Evolutionary conservation across 1,140 invertebrate species (phyloP), one percentile per base, ranked within the genome.

Genomic region (Hypsibius dujardini): DNA sequence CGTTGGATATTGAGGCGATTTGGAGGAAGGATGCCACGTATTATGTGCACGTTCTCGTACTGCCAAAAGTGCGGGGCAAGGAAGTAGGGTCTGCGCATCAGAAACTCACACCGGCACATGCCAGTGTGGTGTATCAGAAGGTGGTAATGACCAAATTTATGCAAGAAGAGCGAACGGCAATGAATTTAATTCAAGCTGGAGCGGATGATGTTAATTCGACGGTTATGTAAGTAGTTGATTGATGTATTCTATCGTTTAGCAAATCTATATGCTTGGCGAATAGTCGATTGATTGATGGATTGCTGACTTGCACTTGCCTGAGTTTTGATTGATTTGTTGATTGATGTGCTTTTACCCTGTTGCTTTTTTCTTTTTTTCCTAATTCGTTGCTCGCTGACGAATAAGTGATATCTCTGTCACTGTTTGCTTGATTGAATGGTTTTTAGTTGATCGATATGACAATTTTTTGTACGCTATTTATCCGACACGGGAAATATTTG

Each of bases 71-170:
- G 7, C 12, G 45, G 62, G 62, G 62, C 3, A 42, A 67, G 42
- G 12, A 15, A 3, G 42, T 7, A 15, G 62, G 42, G 28, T 28
- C 28, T 28, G 28, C 28, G 28, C 62, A 67, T 42, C 12, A 45
- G 3, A 12, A 67, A 12, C 12, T 45, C 45, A 45, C 62, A 42
- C 12, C 12, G 3, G 12, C 12, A 15, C 3, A 67, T 67, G 42
- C 62, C 62, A 42, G 62, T 15, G 62, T 67, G 3, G 62, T 67
- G 12, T 67, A 67, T 67, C 62, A 67, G 42, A 67, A 67, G 42
- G 42, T 42, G 62, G 42, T 12, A 12, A 67, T 67, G 62, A 67
- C 62, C 12, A 67, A 67, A 45, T 15, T 67, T 12, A 12, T 67
- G 62, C 12, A 7, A 42, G 62, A 67, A 67, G 62, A 67, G 45